phyloP scores from a whole-genome alignment of 2,888 invertebrate species.

The Ferdinandea cuprea region DNA sequence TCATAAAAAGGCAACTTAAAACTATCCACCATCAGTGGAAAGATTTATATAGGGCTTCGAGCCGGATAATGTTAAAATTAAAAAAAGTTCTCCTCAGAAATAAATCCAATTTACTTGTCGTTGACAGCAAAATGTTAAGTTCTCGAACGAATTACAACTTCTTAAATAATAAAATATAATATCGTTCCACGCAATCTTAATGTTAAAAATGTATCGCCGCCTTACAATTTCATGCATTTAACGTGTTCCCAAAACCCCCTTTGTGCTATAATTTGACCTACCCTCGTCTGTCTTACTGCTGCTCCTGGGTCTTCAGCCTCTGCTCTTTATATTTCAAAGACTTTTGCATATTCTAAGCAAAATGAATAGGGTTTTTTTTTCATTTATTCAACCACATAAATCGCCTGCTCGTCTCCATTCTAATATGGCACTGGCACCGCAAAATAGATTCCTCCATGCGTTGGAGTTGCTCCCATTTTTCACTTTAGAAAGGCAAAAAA shows the following conservation, averaged over 20 bases:
- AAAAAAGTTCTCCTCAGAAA: too few species aligned
- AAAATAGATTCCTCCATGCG: slow-evolving; percentile 61
- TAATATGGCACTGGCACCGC: slow-evolving; percentile 41
- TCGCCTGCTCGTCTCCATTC: slow-evolving; percentile 13
- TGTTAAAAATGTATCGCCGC: neutral
- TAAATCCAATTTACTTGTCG: too few species aligned
- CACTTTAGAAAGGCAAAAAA: slow-evolving; percentile 50
- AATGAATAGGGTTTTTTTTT: slow-evolving; percentile 37
- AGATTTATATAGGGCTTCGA: too few species aligned
- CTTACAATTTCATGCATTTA: slow-evolving; percentile 9
- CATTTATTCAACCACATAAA: slow-evolving; percentile 68
- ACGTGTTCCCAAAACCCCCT: slow-evolving; percentile 51
- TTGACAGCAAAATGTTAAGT: too few species aligned
- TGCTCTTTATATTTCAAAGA: slow-evolving; percentile 48
- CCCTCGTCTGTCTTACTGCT: neutral
- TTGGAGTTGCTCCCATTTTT: slow-evolving; percentile 69
- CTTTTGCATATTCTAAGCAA: slow-evolving; percentile 30
- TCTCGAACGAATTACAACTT: too few species aligned
- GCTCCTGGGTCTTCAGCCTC: neutral
- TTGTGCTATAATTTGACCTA: slow-evolving; percentile 23
- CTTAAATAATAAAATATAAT: neutral
- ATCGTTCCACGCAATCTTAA: slow-evolving; percentile 1
- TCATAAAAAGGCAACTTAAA: too few species aligned
- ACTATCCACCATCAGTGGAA: too few species aligned
- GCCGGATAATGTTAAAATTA: too few species aligned